Base-by-base conservation (phyloP, 1,140 invertebrate species). In the Aplysia californica region DNA sequence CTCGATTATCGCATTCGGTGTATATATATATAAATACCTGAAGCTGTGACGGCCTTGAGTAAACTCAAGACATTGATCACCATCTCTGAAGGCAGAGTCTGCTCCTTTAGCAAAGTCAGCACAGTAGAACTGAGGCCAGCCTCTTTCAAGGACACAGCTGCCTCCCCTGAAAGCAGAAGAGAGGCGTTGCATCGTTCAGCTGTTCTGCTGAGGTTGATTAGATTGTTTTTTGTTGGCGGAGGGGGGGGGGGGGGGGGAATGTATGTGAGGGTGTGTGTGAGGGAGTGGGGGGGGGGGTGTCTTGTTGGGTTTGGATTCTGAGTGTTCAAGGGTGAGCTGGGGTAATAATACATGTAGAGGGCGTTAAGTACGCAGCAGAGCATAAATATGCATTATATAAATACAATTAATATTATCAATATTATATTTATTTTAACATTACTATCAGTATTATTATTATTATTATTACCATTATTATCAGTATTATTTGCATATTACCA, bases 21-120 rank as follows among this genome's bases (percentile, higher is more conserved):
- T n/a, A n/a, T n/a, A n/a, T n/a, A n/a, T n/a, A n/a, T n/a, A n/a
- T n/a, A n/a, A n/a, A 58, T 79, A 87, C 86, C 86, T 79, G 85
- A 79, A 50, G 77, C 74, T 31, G 78, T 79, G 15, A 88, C 66
- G 31, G 82, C 79, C 76, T 79, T 84, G 21, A 82, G 81, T 5
- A 88, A 79, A 33, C 80, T 82, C 26, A 88, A 79, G 4, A 83
- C 82, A 78, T 88, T 88, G 73, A 84, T 86, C 58, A 86, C 20
- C 35, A 88, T 86, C 71, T 88, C 86, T 20, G 84, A 79, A 35
- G 83, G 67, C 21, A 84, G 81, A 0, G 80, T 58, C 3, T 82
- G 56, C 44, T 84, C 79, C 64, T 82, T 81, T 44, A 88, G 75
- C 33, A 88, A 31, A 21, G 44, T 78, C 23, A 72, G 66, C 20